These are phyloP conservation scores for Phyto melanocephala DNA, from an alignment of 2,888 invertebrate species.

Conservation along the genomic window DNA sequence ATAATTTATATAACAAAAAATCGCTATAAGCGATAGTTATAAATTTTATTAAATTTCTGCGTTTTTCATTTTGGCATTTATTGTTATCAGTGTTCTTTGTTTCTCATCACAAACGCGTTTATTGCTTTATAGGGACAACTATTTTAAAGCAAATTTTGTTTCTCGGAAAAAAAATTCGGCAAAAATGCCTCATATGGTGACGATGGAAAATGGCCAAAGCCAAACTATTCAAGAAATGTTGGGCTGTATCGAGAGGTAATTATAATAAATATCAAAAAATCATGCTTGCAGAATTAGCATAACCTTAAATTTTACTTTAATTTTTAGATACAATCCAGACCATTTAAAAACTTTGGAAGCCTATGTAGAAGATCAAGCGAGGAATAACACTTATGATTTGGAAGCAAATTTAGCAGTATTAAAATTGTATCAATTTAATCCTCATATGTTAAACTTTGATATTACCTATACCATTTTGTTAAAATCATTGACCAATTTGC, in stretches of 20 bases:
- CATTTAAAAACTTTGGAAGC: conserved; percentile 93
- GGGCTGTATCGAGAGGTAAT: conserved; percentile 94
- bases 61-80: too few relatives aligned
- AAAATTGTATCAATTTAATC: conserved; percentile 98
- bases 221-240: conserved; percentile 90
- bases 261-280: conserved; percentile 37
- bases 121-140: conserved; percentile 50
- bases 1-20: too few relatives aligned
- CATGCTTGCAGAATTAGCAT: conserved; percentile 16
- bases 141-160: not conserved
- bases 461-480: conserved; percentile 94
- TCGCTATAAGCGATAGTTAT: too few relatives aligned
- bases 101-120: conserved; percentile 37
- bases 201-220: conserved; percentile 79
- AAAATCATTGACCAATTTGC: conserved; percentile 97
- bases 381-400: conserved; percentile 96
- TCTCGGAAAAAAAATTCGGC: not conserved
- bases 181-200: conserved; percentile 77
- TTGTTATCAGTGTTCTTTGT: conserved; percentile 1
- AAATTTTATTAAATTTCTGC: too few relatives aligned
- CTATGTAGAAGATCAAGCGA: conserved; percentile 95
- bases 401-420: conserved; percentile 98
- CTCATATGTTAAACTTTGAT: conserved; percentile 89
- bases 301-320: not conserved
- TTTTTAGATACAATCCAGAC: conserved; percentile 94